Evolutionary conservation across 2,797 vertebrate species (phyloP), one percentile per base, ranked within the genome.

Genomic region (Meriones psammophilus): DNA sequence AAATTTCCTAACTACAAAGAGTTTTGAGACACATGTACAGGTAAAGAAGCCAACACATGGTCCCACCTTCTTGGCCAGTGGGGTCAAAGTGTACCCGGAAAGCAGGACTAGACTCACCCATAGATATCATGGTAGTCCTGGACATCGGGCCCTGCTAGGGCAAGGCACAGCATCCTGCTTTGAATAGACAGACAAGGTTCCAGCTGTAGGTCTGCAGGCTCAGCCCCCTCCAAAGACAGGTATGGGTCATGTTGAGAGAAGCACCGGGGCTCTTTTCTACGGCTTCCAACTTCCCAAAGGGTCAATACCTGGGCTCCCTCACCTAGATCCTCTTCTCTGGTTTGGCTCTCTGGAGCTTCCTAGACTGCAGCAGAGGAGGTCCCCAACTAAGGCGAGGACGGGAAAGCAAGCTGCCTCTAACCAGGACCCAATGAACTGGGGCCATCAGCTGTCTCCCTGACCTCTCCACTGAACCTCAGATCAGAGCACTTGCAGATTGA

Each of bases 231-330:
- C 30, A 73, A 58, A 39, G n/a, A 30, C 1, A 73, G 24, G 15
- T 20, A 28, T 42, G 8, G n/a, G 28, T 28, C 68, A 46, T 42
- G 28, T 28, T 36, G 62, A 28, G 62, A 83, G 50, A 73, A 5
- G 26, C 2, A 3, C 20, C 2, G 7, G 7, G 10, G 3, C 22
- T 20, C 33, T 17, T 13, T n/a, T 10, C 9, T 1, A 10, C 3
- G 24, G 22, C 42, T 24, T 93, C 42, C 24, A 24, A 54, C 24
- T 18, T 64, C 10, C 28, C 15, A 20, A 30, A 69, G 42, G 60
- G 3, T 14, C 73, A 28, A 42, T 4, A 17, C 9, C 30, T 88
- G 42, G 54, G 30, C 33, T 66, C 76, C 13, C 56, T 14, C 39
- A n/a, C 39, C 36, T 74, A 91, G 64, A 56, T 74, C 58, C 54